A percentile compares a stretch with the other conserved stretches of the same genome.
Evolutionary conservation across 2,888 invertebrate species (phyloP).

Genomic region (Pogonocherus hispidulus): DNA sequence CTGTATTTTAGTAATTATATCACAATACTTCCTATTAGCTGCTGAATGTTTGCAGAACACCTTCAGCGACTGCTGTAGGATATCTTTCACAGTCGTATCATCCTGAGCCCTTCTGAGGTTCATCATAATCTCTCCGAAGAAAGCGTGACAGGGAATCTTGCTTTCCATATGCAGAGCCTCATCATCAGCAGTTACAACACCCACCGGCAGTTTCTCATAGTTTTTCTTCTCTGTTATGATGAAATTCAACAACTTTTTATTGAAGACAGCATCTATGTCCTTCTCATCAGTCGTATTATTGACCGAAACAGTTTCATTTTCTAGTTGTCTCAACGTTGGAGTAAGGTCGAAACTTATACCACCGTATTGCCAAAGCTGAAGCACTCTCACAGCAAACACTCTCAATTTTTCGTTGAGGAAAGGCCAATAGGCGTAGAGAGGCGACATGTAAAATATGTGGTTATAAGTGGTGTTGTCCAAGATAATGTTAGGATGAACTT

Average conservation of each 20-base stretch:
- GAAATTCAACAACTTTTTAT: conserved; percentile 44
- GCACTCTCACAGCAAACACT: conserved; percentile 71
- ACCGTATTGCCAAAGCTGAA: conserved; percentile 72
- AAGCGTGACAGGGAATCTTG: conserved; percentile 67
- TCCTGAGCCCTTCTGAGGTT: conserved; percentile 53
- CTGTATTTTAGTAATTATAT: conserved; percentile 32
- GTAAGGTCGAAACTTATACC: conserved; percentile 68
- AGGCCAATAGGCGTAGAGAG: conserved; percentile 70
- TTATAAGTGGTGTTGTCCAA: conserved; percentile 66
- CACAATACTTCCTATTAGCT: conserved; percentile 59
- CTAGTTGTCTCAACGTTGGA: background rate
- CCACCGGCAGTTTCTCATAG: conserved; percentile 56
- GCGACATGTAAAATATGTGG: conserved; percentile 70
- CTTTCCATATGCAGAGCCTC: conserved; percentile 66
- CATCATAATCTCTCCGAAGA: conserved; percentile 65
- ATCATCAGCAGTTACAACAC: conserved; percentile 64
- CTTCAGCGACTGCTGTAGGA: conserved; percentile 57
- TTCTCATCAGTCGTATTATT: conserved; percentile 7
- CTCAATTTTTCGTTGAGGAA: conserved; percentile 67
- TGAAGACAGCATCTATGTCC: conserved; percentile 13
- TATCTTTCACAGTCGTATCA: conserved; percentile 49
- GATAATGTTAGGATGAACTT: conserved; percentile 68
- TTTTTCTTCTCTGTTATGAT: conserved; percentile 45
- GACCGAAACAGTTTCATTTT: background rate
- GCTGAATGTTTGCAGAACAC: conserved; percentile 61